Base-by-base conservation (phyloP, 2,797 vertebrate genomes). In the Manis crassicaudata region DNA sequence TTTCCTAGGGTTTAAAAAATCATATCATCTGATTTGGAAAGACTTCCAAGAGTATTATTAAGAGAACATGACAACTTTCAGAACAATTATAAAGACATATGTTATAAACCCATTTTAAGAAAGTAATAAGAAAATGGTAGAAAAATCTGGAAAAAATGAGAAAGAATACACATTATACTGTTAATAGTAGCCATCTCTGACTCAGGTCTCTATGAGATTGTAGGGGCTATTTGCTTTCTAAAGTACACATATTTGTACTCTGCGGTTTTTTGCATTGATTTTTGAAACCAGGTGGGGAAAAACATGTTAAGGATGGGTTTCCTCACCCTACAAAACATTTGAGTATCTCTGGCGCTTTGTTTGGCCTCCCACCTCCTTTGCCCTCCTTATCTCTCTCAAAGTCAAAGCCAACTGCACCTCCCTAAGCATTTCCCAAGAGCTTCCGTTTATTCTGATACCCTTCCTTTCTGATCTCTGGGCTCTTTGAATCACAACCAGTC, bases 1-100 rank as follows among this genome's bases (percentile, higher is more conserved):
- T n/a, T n/a, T n/a, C n/a, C 17, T 25, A 37, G 21, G 3, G 16
- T 70, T 92, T 77, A 27, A 65, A 77, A 79, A 92, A 87, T n/a
- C 50, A 68, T 27, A 73, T 81, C 20, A 79, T 23, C 23, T 68
- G 29, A 90, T 82, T 95, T 89, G 58, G 46, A 92, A 90, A 96
- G 75, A 88, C 40, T 83, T 35, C 56, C 7, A 46, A 86, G 50
- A 79, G 11, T 86, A 32, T 83, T 79, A 72, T 25, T 92, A 75
- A 87, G 65, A 89, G 35, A 83, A 81, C 6, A 43, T 50, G 54
- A 23, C 21, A 77, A 77, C 35, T 94, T 96, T 65, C 63, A 94
- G 75, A 89, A 90, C 23, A 62, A 56, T 72, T 50, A n/a, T 82
- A 96, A 90, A 95, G 87, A 60, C 18, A 65, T 62, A 43, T 27